phyloP scores from a whole-genome alignment of 53 echinoderm and acorn worm genomes.

The Hippasteria phrygiana region DNA sequence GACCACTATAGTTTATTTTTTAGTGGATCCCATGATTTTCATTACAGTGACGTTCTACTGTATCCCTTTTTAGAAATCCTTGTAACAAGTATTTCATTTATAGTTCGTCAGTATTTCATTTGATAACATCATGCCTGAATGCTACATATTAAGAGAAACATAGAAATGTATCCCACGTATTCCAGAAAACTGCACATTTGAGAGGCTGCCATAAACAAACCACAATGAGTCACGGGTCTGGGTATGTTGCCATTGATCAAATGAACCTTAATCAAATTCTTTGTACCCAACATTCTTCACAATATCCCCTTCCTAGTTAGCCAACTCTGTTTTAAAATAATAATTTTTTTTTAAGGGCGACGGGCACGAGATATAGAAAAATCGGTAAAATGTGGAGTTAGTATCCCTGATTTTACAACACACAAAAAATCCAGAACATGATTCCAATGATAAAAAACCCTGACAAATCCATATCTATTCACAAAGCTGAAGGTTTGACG shows the following conservation, averaged over 20 bases:
- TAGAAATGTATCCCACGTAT: not conserved
- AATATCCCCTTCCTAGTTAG: too few species aligned
- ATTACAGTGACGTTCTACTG: too few species aligned
- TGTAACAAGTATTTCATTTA: too few species aligned
- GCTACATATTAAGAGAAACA: too few species aligned
- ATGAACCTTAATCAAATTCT: too few species aligned
- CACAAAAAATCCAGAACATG: not conserved
- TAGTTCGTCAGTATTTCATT: too few species aligned
- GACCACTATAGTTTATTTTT: too few species aligned
- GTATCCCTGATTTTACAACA: not conserved
- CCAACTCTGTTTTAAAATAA: not conserved
- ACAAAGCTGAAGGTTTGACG: not conserved
- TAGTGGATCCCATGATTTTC: too few species aligned
- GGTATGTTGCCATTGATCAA: not conserved
- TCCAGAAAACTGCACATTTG: too few species aligned
- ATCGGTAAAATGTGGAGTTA: not conserved
- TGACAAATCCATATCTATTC: not conserved
- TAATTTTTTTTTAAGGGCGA: not conserved
- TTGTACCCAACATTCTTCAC: too few species aligned
- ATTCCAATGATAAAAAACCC: not conserved
- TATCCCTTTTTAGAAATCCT: too few species aligned
- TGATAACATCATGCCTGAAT: too few species aligned
- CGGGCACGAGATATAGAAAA: not conserved
- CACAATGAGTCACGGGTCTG: slow-evolving; percentile 22
- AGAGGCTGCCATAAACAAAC: not conserved